Evolutionary conservation across 92 coral and sea anemone species (phyloP), one percentile per base, ranked within the genome.

Genomic region (Epizoanthus fatuus): DNA sequence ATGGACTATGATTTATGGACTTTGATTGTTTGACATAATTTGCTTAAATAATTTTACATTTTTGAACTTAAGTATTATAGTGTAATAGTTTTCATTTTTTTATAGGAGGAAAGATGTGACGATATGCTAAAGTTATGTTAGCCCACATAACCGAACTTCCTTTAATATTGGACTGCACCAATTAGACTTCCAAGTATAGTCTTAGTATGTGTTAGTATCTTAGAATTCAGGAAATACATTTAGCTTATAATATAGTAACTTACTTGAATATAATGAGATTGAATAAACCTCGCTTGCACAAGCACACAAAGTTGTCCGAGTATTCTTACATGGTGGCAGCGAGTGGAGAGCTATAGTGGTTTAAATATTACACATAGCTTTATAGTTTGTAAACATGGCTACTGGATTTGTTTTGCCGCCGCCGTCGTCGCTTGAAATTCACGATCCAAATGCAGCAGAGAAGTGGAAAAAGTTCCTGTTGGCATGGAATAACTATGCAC

Each of bases 401-500:
- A 22, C 25, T 22, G 25, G 25, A 22, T 22, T 22, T 22, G 25
- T 22, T 22, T 22, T 22, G 25, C 25, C 25, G 25, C 25, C 25
- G 25, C 25, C 25, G 25, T 22, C 25, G 25, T 22, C 25, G 25
- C 25, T 22, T 22, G 25, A 22, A 22, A 22, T 22, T 22, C 25
- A 22, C 25, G 25, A 22, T 22, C 25, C 25, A 22, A 22, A 22
- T 22, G 25, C 25, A 22, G 25, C 25, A 22, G 25, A 22, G 25
- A 22, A 22, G 25, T 22, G 25, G 25, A 22, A 22, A 22, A 22
- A 22, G 25, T 22, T 22, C 25, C 25, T 22, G 25, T 22, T 79
- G 39, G 84, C 84, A 4, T 79, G 84, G 84, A 39, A 13, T 7
- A 79, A 39, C 47, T 71, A 55, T 71, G 40, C 87, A 37, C 82